Percentiles rank a stretch among this genome's conserved stretches.
These are phyloP conservation scores for Malurus melanocephalus DNA, from an alignment of 2,113 vertebrate species.

Conservation along the genomic window DNA sequence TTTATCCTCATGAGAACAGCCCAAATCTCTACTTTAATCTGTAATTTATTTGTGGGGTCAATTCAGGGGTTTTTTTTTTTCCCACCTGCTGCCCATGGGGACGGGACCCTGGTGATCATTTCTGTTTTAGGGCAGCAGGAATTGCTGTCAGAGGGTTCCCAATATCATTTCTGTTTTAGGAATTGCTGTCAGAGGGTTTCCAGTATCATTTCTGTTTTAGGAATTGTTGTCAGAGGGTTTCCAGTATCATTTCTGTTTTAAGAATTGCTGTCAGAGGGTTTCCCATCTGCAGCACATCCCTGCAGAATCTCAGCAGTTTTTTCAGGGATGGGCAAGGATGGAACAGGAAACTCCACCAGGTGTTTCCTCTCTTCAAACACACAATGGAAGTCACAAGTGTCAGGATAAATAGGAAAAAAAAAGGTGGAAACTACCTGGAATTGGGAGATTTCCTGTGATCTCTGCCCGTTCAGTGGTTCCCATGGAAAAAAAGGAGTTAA, in stretches of 20 bases:
- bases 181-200: background rate
- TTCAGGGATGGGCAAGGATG: background rate
- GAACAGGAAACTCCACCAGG: background rate
- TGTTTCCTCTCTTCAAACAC: background rate
- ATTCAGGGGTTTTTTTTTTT: background rate
- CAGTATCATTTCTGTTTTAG: background rate
- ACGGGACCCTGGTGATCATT: background rate
- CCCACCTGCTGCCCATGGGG: background rate
- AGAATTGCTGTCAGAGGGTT: background rate
- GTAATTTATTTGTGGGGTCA: background rate
- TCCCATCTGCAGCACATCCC: background rate
- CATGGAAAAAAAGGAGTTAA: background rate
- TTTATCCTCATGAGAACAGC: background rate
- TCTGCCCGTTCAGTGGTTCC: background rate
- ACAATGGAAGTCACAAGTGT: accelerated
- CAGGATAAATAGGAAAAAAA: background rate
- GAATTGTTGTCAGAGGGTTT: background rate
- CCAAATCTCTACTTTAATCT: background rate
- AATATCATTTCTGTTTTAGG: background rate
- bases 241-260: background rate
- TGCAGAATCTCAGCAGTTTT: background rate
- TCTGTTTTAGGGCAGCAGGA: background rate
- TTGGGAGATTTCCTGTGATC: background rate
- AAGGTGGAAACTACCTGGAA: background rate
- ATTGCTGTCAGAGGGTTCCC: background rate